Conservation (phyloP, 2,888 invertebrate species). For the Drosophila leonis region DNA sequence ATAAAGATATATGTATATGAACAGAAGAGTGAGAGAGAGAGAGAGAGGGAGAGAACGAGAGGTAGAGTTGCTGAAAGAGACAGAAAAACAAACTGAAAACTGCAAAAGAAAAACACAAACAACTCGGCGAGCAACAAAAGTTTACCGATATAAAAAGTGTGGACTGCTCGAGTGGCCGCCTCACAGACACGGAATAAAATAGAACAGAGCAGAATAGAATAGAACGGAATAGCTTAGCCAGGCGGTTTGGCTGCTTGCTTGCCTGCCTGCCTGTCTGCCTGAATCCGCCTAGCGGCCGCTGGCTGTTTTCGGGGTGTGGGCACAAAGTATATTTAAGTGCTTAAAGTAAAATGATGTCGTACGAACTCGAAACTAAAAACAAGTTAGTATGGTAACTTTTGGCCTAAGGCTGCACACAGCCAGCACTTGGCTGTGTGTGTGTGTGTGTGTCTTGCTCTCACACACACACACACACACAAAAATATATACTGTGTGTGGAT, state of each 20-base stretch:
- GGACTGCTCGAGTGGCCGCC: slow-evolving; percentile 77
- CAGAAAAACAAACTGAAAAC: slow-evolving; percentile 75
- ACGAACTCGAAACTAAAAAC: slow-evolving; percentile 83
- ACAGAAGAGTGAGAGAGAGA: neutral
- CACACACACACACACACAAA: no score
- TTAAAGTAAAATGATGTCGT: slow-evolving; percentile 84
- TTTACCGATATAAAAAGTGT: slow-evolving; percentile 80
- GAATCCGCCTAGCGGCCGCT: slow-evolving; percentile 18
- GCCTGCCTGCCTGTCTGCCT: slow-evolving; percentile 35
- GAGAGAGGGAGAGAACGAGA: slow-evolving; percentile 3
- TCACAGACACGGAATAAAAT: slow-evolving; percentile 63
- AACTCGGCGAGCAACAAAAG: slow-evolving; percentile 79
- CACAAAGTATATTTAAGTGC: slow-evolving; percentile 83
- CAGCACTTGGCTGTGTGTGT: neutral
- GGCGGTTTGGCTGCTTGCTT: slow-evolving; percentile 16
- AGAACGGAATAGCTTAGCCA: slow-evolving; percentile 61
- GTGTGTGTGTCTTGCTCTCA: neutral
- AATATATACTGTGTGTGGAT: slow-evolving; percentile 21
- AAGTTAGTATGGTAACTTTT: slow-evolving; percentile 81
- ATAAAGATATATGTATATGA: slow-evolving; percentile 19
- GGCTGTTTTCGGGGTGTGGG: slow-evolving; percentile 65
- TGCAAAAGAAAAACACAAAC: slow-evolving; percentile 81
- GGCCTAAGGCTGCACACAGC: slow-evolving; percentile 70
- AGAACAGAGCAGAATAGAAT: slow-evolving; percentile 51
- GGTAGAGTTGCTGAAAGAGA: slow-evolving; percentile 15